phyloP scores from a whole-genome alignment of 1,140 invertebrate genomes.

The Polypedilum pembai region DNA sequence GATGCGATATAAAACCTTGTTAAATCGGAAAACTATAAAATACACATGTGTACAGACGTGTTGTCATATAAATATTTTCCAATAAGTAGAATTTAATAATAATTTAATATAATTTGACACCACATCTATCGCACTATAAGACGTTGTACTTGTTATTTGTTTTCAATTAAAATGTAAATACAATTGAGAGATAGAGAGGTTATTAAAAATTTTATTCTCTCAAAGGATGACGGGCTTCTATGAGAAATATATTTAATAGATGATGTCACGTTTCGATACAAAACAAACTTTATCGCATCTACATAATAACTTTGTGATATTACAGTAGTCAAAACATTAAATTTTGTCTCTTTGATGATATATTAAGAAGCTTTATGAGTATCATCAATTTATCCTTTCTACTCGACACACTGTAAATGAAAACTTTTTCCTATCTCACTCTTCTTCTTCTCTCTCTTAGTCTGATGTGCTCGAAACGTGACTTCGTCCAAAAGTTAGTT shows the following conservation, averaged over 20 bases:
- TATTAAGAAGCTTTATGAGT: constrained; percentile 13
- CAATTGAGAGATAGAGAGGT: no score
- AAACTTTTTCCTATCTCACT: constrained; percentile 1
- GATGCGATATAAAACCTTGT: constrained; percentile 93
- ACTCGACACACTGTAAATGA: neutral
- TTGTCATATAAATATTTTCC: no score
- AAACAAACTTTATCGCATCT: constrained; percentile 5
- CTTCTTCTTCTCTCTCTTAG: neutral
- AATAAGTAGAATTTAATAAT: no score
- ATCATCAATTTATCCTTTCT: constrained; percentile 2
- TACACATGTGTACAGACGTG: constrained; percentile 26
- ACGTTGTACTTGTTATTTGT: no score
- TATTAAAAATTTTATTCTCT: no score
- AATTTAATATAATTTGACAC: no score
- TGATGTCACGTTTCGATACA: constrained; percentile 16
- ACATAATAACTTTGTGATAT: constrained; percentile 14
- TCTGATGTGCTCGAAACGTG: neutral
- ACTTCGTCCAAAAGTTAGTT: neutral
- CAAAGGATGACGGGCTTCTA: no score
- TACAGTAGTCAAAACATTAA: constrained; percentile 6
- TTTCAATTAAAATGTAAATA: no score
- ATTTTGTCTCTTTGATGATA: neutral
- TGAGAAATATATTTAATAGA: neutral
- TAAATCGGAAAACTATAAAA: constrained; percentile 86
- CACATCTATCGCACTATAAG: no score